Evolutionary conservation across 2,797 vertebrate species (phyloP).

Genomic region (Staurois parvus): DNA sequence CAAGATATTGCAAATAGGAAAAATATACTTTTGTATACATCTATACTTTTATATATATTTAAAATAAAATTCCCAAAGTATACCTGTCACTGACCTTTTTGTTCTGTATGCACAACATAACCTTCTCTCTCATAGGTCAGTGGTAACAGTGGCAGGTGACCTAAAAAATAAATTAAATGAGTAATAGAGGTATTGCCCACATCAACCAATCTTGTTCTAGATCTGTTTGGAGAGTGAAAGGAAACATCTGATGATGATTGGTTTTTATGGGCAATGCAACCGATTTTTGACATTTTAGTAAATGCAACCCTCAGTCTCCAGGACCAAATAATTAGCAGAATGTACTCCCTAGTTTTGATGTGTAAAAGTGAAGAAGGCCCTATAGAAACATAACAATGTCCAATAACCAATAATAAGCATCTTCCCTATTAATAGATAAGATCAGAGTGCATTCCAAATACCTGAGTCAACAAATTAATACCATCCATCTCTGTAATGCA

Average conservation of each 20-base stretch:
- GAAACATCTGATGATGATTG: no score
- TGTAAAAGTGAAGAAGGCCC: not conserved
- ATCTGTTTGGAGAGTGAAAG: no score
- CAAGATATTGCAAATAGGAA: not conserved
- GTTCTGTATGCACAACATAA: not conserved
- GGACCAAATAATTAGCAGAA: constrained; percentile 7
- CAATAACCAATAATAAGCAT: not conserved
- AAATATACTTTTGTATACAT: not conserved
- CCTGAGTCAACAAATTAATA: not conserved
- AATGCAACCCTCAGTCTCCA: not conserved
- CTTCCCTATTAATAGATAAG: not conserved
- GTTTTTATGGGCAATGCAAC: no score
- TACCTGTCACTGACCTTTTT: constrained; percentile 1
- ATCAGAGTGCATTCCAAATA: not conserved
- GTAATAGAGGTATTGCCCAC: no score
- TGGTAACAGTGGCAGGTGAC: not conserved
- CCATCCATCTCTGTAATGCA: not conserved
- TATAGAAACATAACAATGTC: not conserved
- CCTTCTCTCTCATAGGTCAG: constrained; percentile 8
- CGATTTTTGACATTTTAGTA: not conserved
- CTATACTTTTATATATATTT: not conserved
- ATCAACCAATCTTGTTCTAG: no score
- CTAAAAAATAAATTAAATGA: no score
- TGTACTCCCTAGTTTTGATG: constrained; percentile 1
- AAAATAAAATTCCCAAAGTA: not conserved